Percentiles rank a stretch among this genome's conserved stretches.
phyloP scores from a whole-genome alignment of 2,797 vertebrate genomes.

The Etheostoma perlongum region DNA sequence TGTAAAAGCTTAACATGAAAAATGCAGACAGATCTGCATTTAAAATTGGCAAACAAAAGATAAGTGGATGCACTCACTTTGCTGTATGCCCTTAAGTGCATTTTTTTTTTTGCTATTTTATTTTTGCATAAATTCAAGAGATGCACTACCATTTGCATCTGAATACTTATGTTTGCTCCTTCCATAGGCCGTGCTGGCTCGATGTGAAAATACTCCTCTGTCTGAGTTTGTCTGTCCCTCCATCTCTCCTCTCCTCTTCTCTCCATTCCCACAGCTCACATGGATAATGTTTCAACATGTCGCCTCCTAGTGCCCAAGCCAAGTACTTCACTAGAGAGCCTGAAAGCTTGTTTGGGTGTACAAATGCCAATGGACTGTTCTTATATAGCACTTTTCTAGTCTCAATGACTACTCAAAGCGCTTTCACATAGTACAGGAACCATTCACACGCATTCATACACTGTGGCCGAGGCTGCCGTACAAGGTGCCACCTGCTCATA shows the following conservation, averaged over 20 bases:
- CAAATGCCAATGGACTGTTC: not conserved
- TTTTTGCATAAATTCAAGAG: constrained; percentile 65
- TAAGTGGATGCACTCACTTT: constrained; percentile 43
- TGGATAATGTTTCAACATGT: constrained; percentile 57
- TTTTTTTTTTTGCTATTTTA: constrained; percentile 35
- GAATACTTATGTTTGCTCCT: constrained; percentile 55
- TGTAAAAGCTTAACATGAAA: constrained; percentile 29
- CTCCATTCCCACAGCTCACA: constrained; percentile 18
- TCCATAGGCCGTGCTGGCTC: constrained; percentile 8
- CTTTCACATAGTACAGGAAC: too few species aligned
- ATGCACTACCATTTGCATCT: constrained; percentile 71
- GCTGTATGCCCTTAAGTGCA: constrained; percentile 40
- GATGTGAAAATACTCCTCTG: constrained; percentile 22
- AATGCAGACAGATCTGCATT: constrained; percentile 37
- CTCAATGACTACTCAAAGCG: too few species aligned
- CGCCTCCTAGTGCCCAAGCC: constrained; percentile 55
- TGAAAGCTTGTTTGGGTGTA: constrained; percentile 46
- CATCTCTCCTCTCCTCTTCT: constrained; percentile 12
- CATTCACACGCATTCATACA: too few species aligned
- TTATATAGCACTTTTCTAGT: too few species aligned
- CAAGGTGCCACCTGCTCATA: too few species aligned
- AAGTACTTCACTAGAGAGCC: constrained; percentile 44
- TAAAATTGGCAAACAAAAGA: constrained; percentile 37
- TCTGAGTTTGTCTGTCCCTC: constrained; percentile 34
- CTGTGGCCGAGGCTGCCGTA: too few species aligned